Base-by-base conservation (phyloP, 2,797 vertebrate genomes). In the Lagorchestes hirsutus region DNA sequence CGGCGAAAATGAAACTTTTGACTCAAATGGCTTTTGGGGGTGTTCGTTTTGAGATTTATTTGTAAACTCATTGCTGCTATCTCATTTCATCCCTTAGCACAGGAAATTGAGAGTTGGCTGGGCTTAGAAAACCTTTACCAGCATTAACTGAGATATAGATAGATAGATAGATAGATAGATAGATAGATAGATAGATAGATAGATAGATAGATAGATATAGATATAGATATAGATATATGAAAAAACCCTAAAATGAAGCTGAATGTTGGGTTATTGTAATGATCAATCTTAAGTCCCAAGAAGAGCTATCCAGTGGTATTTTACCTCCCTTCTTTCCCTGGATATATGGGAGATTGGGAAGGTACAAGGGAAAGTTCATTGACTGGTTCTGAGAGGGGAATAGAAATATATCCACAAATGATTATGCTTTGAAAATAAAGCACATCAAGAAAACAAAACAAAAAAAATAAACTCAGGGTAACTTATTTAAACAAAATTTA, bases 81-180 rank as follows among this genome's bases (percentile, higher is more conserved):
- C 22, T 93, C 67, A 95, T 95, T 9, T 96, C 93, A 24, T n/a
- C 93, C 82, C 93, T 96, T 97, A 94, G 27, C 28, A 56, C 93
- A 62, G 67, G 67, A 67, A 95, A 96, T 90, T 94, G 94, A 82
- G 55, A 95, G 28, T 94, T 96, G 29, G 24, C 16, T 90, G 4
- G 91, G 87, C 94, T 93, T 93, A 55, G 93, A 91, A 95, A 92
- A 91, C 22, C 54, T 55, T 96, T 92, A 90, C 11, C 14, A 74
- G 34, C 62, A n/a, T 94, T 96, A 95, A 91, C 13, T 0, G 5
- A 93, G 34, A 46, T 46, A 46, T 46, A 46, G 46, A 46, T 46
- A 46, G 46, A 46, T 46, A 46, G 46, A 46, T 46, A 46, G 46
- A 46, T 46, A 46, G 46, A 46, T 46, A 46, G 46, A 46, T 46